Evolutionary conservation across 2,797 vertebrate genomes (phyloP).

Genomic region (Brachyalestes nurse): DNA sequence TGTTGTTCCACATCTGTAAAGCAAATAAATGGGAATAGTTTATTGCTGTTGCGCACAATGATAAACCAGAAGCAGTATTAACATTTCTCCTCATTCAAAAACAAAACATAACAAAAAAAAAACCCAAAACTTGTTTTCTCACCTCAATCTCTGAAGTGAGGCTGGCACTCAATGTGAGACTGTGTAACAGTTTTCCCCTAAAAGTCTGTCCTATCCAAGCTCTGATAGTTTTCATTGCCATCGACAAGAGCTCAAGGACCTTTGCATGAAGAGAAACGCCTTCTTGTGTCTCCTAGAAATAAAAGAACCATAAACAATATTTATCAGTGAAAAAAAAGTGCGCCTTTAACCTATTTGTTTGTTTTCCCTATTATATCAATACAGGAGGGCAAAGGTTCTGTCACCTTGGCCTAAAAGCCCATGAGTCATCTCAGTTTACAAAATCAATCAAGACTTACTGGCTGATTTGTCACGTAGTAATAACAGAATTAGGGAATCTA

Average conservation of each 20-base stretch:
- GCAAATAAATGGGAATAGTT: neutral
- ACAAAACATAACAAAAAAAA: neutral
- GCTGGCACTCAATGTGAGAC: rapidly evolving
- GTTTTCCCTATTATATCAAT: too few relatives aligned
- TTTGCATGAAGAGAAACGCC: slow-evolving; percentile 26
- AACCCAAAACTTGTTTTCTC: slow-evolving; percentile 24
- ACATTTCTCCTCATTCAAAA: too few relatives aligned
- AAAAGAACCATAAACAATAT: neutral
- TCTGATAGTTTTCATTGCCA: slow-evolving; percentile 62
- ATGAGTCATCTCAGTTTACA: too few relatives aligned
- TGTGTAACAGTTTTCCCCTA: slow-evolving; percentile 51
- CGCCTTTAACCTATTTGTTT: too few relatives aligned
- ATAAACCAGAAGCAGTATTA: neutral
- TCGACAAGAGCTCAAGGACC: slow-evolving; percentile 42
- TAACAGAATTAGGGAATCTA: too few relatives aligned
- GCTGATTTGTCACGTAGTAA: too few relatives aligned
- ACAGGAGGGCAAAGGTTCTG: too few relatives aligned
- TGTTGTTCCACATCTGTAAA: slow-evolving; percentile 82
- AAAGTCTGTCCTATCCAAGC: slow-evolving; percentile 69
- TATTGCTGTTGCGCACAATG: neutral
- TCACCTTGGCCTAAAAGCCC: too few relatives aligned
- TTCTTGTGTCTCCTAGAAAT: slow-evolving; percentile 27
- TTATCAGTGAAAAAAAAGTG: neutral
- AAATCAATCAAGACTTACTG: too few relatives aligned
- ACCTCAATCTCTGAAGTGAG: slow-evolving; percentile 70